These are phyloP conservation scores for Archivesica marissinica DNA, from an alignment of 1,140 invertebrate genomes.

Conservation along the genomic window DNA sequence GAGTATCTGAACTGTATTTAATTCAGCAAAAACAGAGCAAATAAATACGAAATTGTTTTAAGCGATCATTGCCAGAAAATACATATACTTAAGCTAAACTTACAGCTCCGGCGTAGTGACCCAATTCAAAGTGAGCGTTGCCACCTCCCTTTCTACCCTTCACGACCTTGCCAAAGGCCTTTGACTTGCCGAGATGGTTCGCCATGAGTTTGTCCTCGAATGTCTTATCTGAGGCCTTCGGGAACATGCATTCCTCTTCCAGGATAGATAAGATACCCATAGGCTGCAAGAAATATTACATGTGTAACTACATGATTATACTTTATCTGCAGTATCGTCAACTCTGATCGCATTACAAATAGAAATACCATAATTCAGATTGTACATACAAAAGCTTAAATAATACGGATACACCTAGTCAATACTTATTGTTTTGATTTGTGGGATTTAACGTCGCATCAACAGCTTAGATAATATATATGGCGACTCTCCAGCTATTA, in stretches of 20 bases:
- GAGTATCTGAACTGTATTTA: too few relatives aligned
- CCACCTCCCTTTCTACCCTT: constrained; percentile 97
- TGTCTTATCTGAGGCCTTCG: constrained; percentile 99
- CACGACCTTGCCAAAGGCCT: constrained; percentile 98
- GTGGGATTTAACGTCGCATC: too few relatives aligned
- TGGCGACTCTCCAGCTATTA: too few relatives aligned
- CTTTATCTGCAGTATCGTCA: neutral
- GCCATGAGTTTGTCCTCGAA: constrained; percentile 98
- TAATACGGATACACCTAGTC: neutral
- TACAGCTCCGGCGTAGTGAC: constrained; percentile 99
- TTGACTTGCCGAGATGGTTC: constrained; percentile 99
- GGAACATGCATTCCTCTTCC: constrained; percentile 99
- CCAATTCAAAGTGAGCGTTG: constrained; percentile 98
- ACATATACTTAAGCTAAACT: constrained; percentile 37
- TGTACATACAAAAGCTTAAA: neutral
- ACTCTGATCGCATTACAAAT: neutral
- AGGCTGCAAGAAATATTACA: constrained; percentile 87
- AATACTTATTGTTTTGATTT: neutral
- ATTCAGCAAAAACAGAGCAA: too few relatives aligned
- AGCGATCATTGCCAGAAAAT: too few relatives aligned
- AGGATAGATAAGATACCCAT: constrained; percentile 99
- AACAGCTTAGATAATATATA: too few relatives aligned
- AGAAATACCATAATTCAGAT: neutral
- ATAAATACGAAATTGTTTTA: too few relatives aligned
- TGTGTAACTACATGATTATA: neutral